Evolutionary conservation across 2,888 invertebrate species (phyloP), one percentile per base, ranked within the genome.

Genomic region (Drosophila paramelanica): DNA sequence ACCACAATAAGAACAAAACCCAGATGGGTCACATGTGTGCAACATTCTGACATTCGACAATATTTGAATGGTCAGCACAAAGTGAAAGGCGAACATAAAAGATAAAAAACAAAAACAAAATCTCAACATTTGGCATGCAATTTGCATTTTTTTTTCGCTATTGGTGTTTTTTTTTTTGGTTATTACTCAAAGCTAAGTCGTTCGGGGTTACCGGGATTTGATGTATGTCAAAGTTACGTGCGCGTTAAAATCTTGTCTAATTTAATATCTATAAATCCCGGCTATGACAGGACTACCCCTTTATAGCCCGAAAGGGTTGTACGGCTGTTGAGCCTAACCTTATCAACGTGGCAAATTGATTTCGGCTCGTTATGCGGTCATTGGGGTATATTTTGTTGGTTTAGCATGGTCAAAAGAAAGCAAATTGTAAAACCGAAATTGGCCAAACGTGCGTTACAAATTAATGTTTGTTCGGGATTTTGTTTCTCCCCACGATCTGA

Each of bases 391-490:
- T 84, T 77, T 81, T 88, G 69, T 79, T 67, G 67, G 67, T 77
- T 73, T 79, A 77, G 70, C 71, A 55, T 86, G 89, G 85, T 87
- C 89, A 87, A 79, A 61, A 74, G 38, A 61, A 55, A 62, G 49
- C 60, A 77, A 79, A 83, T 81, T 88, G 88, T 88, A 85, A 84
- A 85, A 70, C 79, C 72, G 45, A 85, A 83, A 83, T 83, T 87
- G 88, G 89, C 82, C 81, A 82, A 89, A 89, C 88, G 88, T 89
- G 90, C 88, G 88, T 88, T 88, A 89, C 87, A 89, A 88, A 88
- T 88, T 89, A 89, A 88, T 88, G 84, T 88, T 88, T 87, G 88
- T 83, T 89, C 75, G 77, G 89, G 84, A 77, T 88, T 88, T 89
- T 86, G 60, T 81, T 78, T 53, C 76, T 64, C 38, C 79, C 68